Base-by-base conservation (phyloP, 2,113 vertebrate genomes). In the Grallaria varia region DNA sequence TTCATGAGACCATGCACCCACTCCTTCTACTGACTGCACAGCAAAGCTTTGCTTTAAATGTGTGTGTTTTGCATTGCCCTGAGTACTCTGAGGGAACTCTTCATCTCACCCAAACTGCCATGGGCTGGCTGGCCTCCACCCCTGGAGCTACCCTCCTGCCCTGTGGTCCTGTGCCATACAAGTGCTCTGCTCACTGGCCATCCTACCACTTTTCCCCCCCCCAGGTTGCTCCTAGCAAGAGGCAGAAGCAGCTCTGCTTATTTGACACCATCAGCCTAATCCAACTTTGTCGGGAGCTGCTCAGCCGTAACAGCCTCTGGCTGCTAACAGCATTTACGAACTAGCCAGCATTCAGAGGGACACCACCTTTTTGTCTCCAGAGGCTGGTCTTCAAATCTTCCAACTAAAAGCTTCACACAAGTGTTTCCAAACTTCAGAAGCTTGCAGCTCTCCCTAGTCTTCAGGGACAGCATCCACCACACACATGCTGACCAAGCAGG, bases 141-240 rank as follows among this genome's bases (percentile, higher is more conserved):
- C 78, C 15, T 1, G 1, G 30, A 27, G 30, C 49, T 17, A 14
- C 44, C 14, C 25, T 81, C 39, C 66, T 22, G 7, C 12, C 6
- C 23, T 0, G 0, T 1, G 4, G 37, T 58, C 15, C 47, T 17
- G 39, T 14, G 47, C 31, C 31, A 21, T 0, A 1, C 42, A 23
- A 4, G 1, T 40, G 42, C 37, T 62, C 47, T 74, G 39, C 83
- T 69, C 8, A 3, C 44, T 35, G 20, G 30, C 59, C 63, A n/a
- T 20, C 10, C 39, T 19, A 14, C 35, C 2, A 8, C 58, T 71
- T 59, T 33, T 37, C 33, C 27, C 44, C n/a, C 27, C 14, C 4
- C 17, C 7, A n/a, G 24, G 12, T 37, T n/a, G 33, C 47, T 53
- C 23, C 18, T 21, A 25, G 10, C 8, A 81, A 58, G 45, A 42